phyloP scores from a whole-genome alignment of 2,113 vertebrate genomes.

The Megaceryle maxima region DNA sequence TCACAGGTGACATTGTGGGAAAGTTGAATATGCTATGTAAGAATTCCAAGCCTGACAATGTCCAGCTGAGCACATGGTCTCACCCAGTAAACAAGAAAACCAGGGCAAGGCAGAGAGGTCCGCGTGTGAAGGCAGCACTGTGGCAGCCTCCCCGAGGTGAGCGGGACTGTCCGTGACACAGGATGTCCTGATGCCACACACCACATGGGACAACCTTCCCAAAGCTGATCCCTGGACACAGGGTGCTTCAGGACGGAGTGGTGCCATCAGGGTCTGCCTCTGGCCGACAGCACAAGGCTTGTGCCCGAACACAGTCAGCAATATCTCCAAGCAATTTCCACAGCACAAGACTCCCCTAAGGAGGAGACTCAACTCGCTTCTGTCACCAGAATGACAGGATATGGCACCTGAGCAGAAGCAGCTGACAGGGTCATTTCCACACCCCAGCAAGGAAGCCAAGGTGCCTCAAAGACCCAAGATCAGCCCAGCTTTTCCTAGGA shows the following conservation, averaged over 20 bases:
- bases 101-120: not conserved
- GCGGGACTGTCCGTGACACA: not conserved
- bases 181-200: rapidly evolving
- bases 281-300: not conserved
- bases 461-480: not conserved
- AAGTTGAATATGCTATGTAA: not conserved
- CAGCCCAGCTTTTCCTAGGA: not conserved
- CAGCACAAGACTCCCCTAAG: not conserved
- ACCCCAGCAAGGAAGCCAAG: not conserved
- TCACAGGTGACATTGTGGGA: not conserved
- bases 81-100: not conserved
- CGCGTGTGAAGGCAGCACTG: not conserved
- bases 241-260: not conserved
- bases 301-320: not conserved
- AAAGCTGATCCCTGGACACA: not conserved
- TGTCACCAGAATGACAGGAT: not conserved
- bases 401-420: not conserved
- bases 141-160: not conserved
- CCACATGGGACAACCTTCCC: not conserved
- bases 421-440: too few relatives aligned
- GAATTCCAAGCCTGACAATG: not conserved
- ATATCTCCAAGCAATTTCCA: not conserved
- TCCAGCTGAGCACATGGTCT: rapidly evolving
- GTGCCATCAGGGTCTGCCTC: not conserved
- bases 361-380: not conserved